Conservation (phyloP, 2,888 invertebrate genomes). For the Bombyx huttoni region DNA sequence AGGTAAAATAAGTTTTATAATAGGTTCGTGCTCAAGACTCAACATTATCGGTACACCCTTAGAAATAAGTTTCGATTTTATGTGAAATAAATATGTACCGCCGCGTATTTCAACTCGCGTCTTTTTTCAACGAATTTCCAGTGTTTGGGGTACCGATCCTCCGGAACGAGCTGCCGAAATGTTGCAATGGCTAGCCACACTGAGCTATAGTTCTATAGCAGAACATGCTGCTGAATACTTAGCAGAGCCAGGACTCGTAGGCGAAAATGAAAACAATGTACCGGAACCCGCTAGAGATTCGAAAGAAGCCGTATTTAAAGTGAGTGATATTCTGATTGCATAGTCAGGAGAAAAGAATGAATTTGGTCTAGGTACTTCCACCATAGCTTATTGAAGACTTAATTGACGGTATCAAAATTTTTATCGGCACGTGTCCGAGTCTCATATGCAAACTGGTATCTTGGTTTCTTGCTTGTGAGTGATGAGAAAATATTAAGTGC, state of each 20-base stretch:
- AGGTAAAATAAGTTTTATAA: too few species aligned
- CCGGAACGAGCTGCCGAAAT: constrained; percentile 43
- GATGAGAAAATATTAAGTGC: too few species aligned
- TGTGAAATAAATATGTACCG: neutral
- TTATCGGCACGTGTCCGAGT: too few species aligned
- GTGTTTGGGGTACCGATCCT: constrained; percentile 40
- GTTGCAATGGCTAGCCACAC: constrained; percentile 53
- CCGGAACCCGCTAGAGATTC: constrained; percentile 27
- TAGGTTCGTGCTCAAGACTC: too few species aligned
- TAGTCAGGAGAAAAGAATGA: neutral
- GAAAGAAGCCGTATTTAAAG: constrained; percentile 50
- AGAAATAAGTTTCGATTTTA: neutral
- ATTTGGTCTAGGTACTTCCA: too few species aligned
- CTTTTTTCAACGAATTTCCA: constrained; percentile 7
- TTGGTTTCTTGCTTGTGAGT: too few species aligned
- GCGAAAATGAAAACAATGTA: constrained; percentile 15
- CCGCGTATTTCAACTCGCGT: too few species aligned
- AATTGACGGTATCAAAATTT: too few species aligned
- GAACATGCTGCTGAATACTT: constrained; percentile 32
- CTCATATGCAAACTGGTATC: too few species aligned
- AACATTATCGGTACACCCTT: too few species aligned
- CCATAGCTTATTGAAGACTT: too few species aligned
- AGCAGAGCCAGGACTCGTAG: constrained; percentile 29
- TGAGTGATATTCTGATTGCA: constrained; percentile 13
- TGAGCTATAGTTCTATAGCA: constrained; percentile 48